Base-by-base conservation (phyloP, 2,888 invertebrate genomes). In the Argyresthia albistria region DNA sequence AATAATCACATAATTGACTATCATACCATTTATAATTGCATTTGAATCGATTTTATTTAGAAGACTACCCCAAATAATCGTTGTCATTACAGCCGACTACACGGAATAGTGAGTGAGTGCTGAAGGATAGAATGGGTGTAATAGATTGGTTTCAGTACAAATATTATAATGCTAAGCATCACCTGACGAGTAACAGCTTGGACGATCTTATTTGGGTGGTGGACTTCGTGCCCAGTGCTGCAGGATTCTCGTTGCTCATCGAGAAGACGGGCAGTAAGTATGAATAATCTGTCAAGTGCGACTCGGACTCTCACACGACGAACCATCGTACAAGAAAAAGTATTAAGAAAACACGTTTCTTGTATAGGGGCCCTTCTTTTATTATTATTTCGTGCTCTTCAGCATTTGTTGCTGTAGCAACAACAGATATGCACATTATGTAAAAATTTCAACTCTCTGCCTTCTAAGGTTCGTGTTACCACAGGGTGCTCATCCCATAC, bases 141-240 rank as follows among this genome's bases (percentile, higher is more conserved):
- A 6, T 15, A n/a, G 14, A 14, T 15, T 16, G 15, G 10, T 16
- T 45, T 8, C 12, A 53, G 49, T 56, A 56, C 43, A 52, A 56
- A 51, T 16, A 53, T 14, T 15, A 15, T 14, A 45, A 14, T 10
- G 10, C 16, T 4, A 45, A 16, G 10, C 6, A 10, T 10, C 14
- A 45, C 16, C n/a, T 45, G 45, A 45, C 14, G 9, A 16, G 45
- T 10, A 14, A 15, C 14, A 15, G 10, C 16, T 45, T 45, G 15
- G 45, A 45, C 15, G 16, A 45, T 16, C 16, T 45, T 14, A 45
- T 45, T 14, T 45, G 45, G 45, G 10, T 45, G 15, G 15, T 45
- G 9, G 14, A 45, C 16, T 15, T 45, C 8, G 16, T 45, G 8
- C 45, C 45, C 6, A 15, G 15, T 1, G 8, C 16, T 7, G 14